Evolutionary conservation across 2,797 vertebrate genomes (phyloP).

Genomic region (Mallotus villosus): DNA sequence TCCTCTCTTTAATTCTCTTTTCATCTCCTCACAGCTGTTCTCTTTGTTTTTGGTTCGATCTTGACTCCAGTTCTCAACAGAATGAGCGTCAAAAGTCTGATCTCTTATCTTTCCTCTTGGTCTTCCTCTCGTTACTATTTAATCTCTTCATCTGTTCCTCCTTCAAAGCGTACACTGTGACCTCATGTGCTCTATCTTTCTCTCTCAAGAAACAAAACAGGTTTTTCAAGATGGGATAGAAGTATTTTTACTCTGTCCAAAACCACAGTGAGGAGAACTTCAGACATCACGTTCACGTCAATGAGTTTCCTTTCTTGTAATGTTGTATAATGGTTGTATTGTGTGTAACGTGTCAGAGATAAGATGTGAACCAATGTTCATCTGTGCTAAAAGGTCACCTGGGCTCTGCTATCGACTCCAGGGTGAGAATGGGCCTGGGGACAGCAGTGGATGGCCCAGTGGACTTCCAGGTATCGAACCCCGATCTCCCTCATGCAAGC

Average conservation of each 20-base stretch:
- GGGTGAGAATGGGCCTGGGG: neutral
- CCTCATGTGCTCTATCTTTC: neutral
- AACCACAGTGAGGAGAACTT: neutral
- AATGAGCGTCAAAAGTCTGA: neutral
- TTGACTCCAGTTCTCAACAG: neutral
- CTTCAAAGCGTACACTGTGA: neutral
- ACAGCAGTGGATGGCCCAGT: no score
- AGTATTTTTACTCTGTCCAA: neutral
- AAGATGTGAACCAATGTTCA: neutral
- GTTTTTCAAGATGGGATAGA: slow-evolving; percentile 48
- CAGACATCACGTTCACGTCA: neutral
- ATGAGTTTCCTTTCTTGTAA: neutral
- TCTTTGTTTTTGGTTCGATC: neutral
- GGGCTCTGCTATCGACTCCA: neutral
- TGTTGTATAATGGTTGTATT: neutral
- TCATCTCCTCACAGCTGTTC: neutral
- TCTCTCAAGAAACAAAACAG: slow-evolving; percentile 42
- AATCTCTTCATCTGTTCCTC: neutral
- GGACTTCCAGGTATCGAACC: neutral
- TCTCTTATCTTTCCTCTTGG: neutral
- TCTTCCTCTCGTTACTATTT: neutral
- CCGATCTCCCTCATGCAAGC: neutral
- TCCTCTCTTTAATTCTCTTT: neutral
- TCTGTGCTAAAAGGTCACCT: neutral
- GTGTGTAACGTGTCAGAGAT: neutral